Evolutionary conservation across 1,140 invertebrate species (phyloP), one percentile per base, ranked within the genome.

Genomic region (Leptonema lineaticorne): DNA sequence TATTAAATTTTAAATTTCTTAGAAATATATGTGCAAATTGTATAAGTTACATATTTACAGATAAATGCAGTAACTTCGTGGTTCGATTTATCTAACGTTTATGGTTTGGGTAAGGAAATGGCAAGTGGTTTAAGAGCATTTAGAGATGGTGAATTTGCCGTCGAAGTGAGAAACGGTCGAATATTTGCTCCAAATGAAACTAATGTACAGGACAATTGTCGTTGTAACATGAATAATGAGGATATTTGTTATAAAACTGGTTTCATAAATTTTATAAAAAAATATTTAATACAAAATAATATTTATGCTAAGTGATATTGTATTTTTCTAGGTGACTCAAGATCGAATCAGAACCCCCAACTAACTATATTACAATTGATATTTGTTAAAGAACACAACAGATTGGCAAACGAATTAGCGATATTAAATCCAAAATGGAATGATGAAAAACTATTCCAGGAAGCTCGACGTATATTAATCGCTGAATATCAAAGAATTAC

Each of bases 381-480:
- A 7, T 80, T 85, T 70, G 75, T 90, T 64, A 78, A 90, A 73
- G 83, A 90, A 71, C 89, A 91, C 76, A 91, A 91, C 75, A 75
- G 83, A 24, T 74, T 91, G 6, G 87, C 88, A 1, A 75, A 79
- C 1, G 75, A 78, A 27, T 77, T 92, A 6, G 70, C 76, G 1
- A 63, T 77, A 0, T 62, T 89, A n/a, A 91, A 91, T 74, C 84
- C 84, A 0, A 79, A 84, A 65, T 88, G 87, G 87, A 78, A 82
- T 68, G 87, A 88, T 70, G 85, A 88, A 69, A 79, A 71, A 1
- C 60, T 87, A 0, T 88, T 84, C 76, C 86, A 89, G 72, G 87
- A 89, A 75, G 78, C 86, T 0, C 79, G 88, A 73, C 81, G 83
- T 65, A 86, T 90, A 53, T 71, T 79, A 16, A 80, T 82, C 5